Evolutionary conservation across 2,888 invertebrate genomes (phyloP).

Genomic region (Drosophila fungiperda): DNA sequence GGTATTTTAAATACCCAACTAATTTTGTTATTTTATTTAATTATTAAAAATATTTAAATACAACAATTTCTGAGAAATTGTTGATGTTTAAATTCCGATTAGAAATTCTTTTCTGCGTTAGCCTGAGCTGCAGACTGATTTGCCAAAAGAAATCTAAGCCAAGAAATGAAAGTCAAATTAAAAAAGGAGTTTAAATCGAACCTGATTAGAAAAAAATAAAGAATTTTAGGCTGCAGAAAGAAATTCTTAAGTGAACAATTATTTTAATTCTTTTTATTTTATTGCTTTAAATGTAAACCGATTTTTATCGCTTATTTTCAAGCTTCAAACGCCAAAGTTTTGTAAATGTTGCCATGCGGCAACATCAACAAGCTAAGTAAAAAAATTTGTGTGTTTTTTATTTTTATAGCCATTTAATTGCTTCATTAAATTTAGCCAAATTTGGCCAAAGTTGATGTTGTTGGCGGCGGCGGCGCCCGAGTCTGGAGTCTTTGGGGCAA

Average conservation of each 20-base stretch:
- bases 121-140: not conserved
- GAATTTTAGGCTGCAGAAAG: not conserved
- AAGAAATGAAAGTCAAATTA: rapidly evolving
- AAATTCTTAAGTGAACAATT: not conserved
- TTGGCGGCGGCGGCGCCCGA: slow-evolving; percentile 39
- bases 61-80: not conserved
- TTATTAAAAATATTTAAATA: not conserved
- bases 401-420: slow-evolving; percentile 79
- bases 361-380: slow-evolving; percentile 48
- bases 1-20: slow-evolving; percentile 3
- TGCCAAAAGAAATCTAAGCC: not conserved
- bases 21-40: not conserved
- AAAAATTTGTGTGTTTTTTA: slow-evolving; percentile 28
- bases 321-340: slow-evolving; percentile 18
- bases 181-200: not conserved
- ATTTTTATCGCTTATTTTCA: slow-evolving; percentile 20
- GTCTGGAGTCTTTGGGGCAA: slow-evolving; percentile 37
- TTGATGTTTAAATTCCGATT: not conserved
- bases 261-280: not conserved
- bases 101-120: no score
- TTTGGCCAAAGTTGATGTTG: slow-evolving; percentile 67
- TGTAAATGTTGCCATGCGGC: slow-evolving; percentile 36
- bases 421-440: slow-evolving; percentile 83
- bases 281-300: not conserved
- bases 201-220: no score